Conservation (phyloP, 2,797 vertebrate genomes). For the Clarias fuscus region DNA sequence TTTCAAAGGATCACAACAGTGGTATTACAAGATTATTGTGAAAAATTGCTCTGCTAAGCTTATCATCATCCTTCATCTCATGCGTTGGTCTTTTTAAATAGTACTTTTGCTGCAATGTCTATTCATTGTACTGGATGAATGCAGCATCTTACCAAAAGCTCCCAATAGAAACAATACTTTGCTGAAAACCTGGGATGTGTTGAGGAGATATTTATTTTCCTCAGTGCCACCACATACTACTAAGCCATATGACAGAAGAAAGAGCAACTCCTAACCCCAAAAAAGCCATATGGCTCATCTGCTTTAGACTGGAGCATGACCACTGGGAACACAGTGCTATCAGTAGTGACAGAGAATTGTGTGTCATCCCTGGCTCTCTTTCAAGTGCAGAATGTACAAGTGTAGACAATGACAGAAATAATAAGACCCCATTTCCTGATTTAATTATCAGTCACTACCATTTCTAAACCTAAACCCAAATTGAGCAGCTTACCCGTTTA, state of each 20-base stretch:
- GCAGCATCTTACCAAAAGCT: conserved; percentile 31
- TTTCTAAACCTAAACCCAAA: neutral
- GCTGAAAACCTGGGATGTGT: conserved; percentile 1
- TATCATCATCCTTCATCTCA: neutral
- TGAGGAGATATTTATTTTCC: neutral
- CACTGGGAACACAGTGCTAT: conserved; percentile 2
- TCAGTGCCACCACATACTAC: conserved; percentile 7
- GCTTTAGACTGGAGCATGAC: conserved; percentile 1
- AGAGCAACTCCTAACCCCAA: neutral
- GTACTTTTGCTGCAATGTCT: neutral
- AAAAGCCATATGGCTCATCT: conserved; percentile 15
- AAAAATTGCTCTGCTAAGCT: neutral
- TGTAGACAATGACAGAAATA: neutral
- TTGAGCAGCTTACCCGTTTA: neutral
- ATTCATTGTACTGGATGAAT: conserved; percentile 5
- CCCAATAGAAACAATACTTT: conserved; percentile 17
- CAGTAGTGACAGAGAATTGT: conserved; percentile 5
- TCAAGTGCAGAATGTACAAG: neutral
- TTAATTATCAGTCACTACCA: neutral
- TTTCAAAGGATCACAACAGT: neutral
- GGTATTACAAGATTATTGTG: neutral
- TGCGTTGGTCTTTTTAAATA: neutral
- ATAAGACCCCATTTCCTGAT: neutral
- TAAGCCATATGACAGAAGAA: conserved; percentile 1
- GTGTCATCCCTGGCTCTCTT: neutral